Base-by-base conservation (phyloP, 2,113 vertebrate species). In the Ceyx cyanopectus region DNA sequence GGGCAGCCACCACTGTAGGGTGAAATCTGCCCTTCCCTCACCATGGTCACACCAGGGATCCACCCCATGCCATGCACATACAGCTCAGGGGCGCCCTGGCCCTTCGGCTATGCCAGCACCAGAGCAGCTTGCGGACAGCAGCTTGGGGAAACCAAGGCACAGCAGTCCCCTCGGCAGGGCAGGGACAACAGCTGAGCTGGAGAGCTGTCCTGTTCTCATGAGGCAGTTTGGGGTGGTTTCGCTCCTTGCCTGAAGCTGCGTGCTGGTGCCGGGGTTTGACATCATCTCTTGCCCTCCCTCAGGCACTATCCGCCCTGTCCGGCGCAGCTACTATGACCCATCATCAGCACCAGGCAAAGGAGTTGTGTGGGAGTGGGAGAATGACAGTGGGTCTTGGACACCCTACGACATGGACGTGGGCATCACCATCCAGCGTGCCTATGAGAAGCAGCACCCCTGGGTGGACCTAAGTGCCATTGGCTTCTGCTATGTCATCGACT, bases 331-430 rank as follows among this genome's bases (percentile, higher is more conserved):
- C 97, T 98, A 98, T 0, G 97, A 98, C 83, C 97, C 97, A 0
- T 95, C 97, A 1, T 98, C 98, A 0, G 98, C 98, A 0, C 98
- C 98, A 0, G 98, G 98, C 66, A 97, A 98, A 84, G 98, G 98
- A 12, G 97, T 98, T 3, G 97, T 98, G 16, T 98, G 98, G 98
- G 98, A 98, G 75, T 98, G 98, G 98, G 98, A 98, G 95, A 98
- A 97, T 0, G 98, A 98, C 96, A 97, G 93, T 0, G 97, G 98
- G 2, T 97, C 98, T 0, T 98, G 98, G 98, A 98, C 98, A 0
- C 97, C 98, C 69, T 98, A 98, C 0, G 98, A 98, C 94, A 98
- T 98, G 97, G 98, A 98, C 0, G 97, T 98, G 82, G 96, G 97
- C 65, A 98, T 98, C 94, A 97, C 98, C 81, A 98, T 98, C 95